Evolutionary conservation across 92 coral and sea anemone genomes (phyloP).

Genomic region (Palythoa grandis): DNA sequence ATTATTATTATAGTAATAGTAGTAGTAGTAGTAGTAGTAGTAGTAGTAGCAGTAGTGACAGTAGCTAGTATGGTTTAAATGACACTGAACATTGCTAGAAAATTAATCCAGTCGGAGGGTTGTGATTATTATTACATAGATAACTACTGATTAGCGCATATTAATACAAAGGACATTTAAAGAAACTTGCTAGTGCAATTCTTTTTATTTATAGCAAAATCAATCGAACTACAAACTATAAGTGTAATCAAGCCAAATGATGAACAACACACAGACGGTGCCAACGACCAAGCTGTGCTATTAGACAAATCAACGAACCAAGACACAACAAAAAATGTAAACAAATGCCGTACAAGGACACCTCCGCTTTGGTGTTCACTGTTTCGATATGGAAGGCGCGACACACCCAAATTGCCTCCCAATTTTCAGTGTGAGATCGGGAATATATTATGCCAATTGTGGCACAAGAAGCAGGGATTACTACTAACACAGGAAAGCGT

Average conservation of each 20-base stretch:
- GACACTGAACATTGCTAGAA: too few species aligned
- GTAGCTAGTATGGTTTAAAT: too few species aligned
- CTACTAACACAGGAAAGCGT: neutral
- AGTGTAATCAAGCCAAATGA: neutral
- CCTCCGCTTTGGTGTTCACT: neutral
- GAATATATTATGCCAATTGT: slow-evolving; percentile 14
- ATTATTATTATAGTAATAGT: too few species aligned
- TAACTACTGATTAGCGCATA: too few species aligned
- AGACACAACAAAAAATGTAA: neutral
- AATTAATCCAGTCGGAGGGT: too few species aligned
- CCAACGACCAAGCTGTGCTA: neutral
- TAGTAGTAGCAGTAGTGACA: too few species aligned
- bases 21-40: too few species aligned
- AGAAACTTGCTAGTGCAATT: too few species aligned
- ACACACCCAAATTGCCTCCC: neutral
- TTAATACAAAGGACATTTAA: too few species aligned
- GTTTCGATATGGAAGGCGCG: slow-evolving; percentile 40
- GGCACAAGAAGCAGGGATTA: slow-evolving; percentile 8
- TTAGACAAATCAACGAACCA: neutral
- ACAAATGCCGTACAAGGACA: neutral
- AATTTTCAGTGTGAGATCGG: neutral
- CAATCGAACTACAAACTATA: slow-evolving; percentile 4
- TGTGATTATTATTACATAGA: too few species aligned
- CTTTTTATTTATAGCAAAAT: slow-evolving; percentile 14
- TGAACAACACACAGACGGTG: neutral